Percentiles rank a stretch among this genome's conserved stretches.
Evolutionary conservation across 2,113 vertebrate genomes (phyloP).

Genomic region (Crotalus horridus): DNA sequence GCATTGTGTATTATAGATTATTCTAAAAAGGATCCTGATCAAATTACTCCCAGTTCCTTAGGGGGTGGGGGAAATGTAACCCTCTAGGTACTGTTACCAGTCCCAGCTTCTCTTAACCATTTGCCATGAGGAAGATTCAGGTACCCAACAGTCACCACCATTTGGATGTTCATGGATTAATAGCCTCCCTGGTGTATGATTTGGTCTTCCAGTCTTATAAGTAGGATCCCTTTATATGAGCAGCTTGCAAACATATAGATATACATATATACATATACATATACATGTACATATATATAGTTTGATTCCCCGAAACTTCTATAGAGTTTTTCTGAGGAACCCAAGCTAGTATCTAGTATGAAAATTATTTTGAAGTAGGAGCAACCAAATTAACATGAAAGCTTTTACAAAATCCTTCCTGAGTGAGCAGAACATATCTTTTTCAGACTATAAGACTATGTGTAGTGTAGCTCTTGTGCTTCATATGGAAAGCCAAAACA

Average conservation of each 20-base stretch:
- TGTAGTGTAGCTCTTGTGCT: constrained; percentile 16
- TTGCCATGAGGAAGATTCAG: neutral
- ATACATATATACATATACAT: neutral
- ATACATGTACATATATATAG: neutral
- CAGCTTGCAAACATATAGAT: neutral
- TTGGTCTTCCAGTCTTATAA: neutral
- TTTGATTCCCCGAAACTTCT: neutral
- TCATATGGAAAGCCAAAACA: constrained; percentile 27
- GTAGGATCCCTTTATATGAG: neutral
- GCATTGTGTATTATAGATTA: neutral
- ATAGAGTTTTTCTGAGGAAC: neutral
- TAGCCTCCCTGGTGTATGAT: neutral
- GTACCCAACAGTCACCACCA: neutral
- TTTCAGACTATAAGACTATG: constrained; percentile 19
- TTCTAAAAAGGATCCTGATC: neutral
- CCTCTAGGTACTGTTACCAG: neutral
- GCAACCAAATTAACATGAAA: neutral
- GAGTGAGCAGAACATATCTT: neutral
- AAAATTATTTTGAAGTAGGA: neutral
- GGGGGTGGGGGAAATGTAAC: neutral
- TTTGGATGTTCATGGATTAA: neutral
- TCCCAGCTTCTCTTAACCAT: neutral
- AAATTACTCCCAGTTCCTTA: neutral
- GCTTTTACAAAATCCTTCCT: neutral
- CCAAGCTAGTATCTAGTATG: neutral